A percentile compares a stretch with the other conserved stretches of the same genome.
Evolutionary conservation across 2,888 invertebrate species (phyloP).

Genomic region (Pimpla rufipes): DNA sequence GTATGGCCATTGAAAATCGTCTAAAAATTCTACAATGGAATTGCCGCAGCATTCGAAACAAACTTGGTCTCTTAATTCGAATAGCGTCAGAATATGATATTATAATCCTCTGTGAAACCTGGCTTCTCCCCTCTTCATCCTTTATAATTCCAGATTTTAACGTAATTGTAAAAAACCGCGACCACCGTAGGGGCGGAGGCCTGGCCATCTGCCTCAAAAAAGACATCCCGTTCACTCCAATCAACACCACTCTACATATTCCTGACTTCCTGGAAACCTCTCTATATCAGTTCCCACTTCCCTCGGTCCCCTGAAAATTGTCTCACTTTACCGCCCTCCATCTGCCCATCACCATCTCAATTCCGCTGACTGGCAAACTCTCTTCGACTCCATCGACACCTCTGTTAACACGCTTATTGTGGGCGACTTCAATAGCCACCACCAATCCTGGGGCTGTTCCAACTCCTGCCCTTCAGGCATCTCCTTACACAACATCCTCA

Average conservation of each 20-base stretch:
- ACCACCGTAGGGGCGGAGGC: neutral
- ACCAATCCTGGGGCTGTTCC: conserved; percentile 16
- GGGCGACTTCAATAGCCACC: conserved; percentile 32
- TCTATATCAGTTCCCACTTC: conserved; percentile 1
- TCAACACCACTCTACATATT: neutral
- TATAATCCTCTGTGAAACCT: neutral
- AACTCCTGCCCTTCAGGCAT: neutral
- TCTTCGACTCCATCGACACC: neutral
- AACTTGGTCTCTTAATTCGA: neutral
- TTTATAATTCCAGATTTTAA: neutral
- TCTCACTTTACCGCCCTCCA: neutral
- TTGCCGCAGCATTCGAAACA: neutral
- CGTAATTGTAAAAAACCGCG: neutral
- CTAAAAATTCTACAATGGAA: conserved; percentile 8
- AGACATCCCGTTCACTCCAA: neutral
- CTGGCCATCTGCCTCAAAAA: neutral
- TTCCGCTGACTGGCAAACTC: neutral
- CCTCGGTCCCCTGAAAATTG: neutral
- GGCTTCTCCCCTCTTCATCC: neutral
- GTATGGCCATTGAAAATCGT: neutral
- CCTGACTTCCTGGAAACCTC: neutral
- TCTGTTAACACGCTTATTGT: neutral
- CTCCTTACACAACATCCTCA: neutral
- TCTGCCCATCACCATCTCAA: neutral
- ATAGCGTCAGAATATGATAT: neutral